A percentile compares a stretch with the other conserved stretches of the same genome.
Conservation (phyloP, 2,888 invertebrate species). For the Loripinus fragilis region DNA sequence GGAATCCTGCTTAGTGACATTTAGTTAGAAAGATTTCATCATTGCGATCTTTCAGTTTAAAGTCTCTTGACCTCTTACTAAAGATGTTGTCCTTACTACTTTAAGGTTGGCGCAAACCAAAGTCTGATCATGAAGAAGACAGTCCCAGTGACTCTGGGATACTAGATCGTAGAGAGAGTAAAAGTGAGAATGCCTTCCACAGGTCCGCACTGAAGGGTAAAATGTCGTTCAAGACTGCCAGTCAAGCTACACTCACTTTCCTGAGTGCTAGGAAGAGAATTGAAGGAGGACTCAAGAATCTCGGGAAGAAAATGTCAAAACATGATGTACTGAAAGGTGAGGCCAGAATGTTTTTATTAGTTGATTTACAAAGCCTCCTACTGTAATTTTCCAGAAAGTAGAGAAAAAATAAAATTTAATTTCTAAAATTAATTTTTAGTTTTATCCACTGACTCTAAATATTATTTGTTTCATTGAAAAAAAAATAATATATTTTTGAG, state of each 20-base stretch:
- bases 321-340: conserved; percentile 91
- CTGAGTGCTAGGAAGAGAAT: conserved; percentile 89
- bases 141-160: conserved; percentile 77
- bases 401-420: no score
- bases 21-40: no score
- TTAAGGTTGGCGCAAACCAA: conserved; percentile 80
- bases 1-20: no score
- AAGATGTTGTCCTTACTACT: not conserved
- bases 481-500: no score
- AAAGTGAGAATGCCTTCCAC: conserved; percentile 75
- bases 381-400: no score
- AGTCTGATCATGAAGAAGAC: conserved; percentile 83
- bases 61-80: no score
- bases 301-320: conserved; percentile 88
- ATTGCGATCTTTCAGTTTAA: no score
- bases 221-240: conserved; percentile 83
- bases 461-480: no score
- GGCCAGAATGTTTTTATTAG: no score
- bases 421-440: no score
- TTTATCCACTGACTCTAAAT: no score
- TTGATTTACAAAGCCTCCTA: no score
- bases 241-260: conserved; percentile 83
- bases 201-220: conserved; percentile 64
- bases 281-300: conserved; percentile 91
- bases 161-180: conserved; percentile 74